Base-by-base conservation (phyloP, 37 sponge, comb jelly and placozoan species). In the Spongilla lacustris region DNA sequence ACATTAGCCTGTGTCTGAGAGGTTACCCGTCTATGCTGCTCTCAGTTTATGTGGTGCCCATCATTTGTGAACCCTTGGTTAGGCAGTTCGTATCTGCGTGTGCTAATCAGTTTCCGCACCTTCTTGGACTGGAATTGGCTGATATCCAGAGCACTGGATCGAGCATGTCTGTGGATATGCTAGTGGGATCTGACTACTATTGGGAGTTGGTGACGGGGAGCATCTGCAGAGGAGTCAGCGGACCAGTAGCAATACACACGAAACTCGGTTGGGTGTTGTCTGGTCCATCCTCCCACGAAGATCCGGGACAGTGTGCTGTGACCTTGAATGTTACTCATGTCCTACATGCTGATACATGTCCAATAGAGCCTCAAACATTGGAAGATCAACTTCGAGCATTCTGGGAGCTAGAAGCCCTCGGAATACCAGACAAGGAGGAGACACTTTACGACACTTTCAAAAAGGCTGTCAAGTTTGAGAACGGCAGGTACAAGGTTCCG, bases 371-470 rank as follows among this genome's bases (percentile, higher is more conserved):
- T 36, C 74, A 34, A 46, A 27, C 22, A 23, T 38, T 83, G 83
- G 25, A 37, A 23, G 24, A 28, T 25, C 28, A 83, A 23, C 35
- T 36, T 24, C 29, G 74, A 24, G 22, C 67, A n/a, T 84, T 85
- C 72, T 85, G 86, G 86, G 70, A 77, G 22, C 36, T 85, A 41
- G 86, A 78, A 67, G 36, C 79, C 27, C 37, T 85, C 28, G 71
- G 85, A 30, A 66, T 85, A 14, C 66, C 19, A 41, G 79, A 67
- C 34, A n/a, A n/a, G 26, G 70, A 48, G 22, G 2, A 35, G 24
- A 35, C 75, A 29, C 28, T 36, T 25, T 71, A 72, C 22, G 49
- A 85, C 25, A 46, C 66, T 36, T 85, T 85, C 48, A 41, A 78
- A 24, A 31, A 77, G 23, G 37, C 27, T 34, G 37, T 85, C 69